A percentile compares a stretch with the other conserved stretches of the same genome.
Evolutionary conservation across 2,888 invertebrate species (phyloP).

Genomic region (Metalampra italica): DNA sequence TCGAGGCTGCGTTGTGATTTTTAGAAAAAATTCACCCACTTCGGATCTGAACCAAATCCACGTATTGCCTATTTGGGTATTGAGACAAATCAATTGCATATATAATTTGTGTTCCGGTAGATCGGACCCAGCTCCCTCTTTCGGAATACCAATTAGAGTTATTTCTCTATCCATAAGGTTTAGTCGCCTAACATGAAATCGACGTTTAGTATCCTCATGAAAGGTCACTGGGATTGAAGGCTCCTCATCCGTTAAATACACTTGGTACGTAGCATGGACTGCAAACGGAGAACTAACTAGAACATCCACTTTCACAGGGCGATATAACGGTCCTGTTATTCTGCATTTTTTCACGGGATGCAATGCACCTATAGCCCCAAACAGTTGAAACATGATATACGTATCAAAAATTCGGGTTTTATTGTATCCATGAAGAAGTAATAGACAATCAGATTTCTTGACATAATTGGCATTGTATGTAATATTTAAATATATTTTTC

Average conservation of each 20-base stretch:
- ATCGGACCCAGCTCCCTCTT: slow-evolving; percentile 34
- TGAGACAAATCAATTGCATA: slow-evolving; percentile 59
- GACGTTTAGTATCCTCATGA: slow-evolving; percentile 28
- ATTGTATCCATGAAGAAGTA: slow-evolving; percentile 64
- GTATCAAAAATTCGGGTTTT: slow-evolving; percentile 70
- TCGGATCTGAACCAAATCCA: slow-evolving; percentile 68
- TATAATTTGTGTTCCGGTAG: slow-evolving; percentile 55
- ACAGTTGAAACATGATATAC: slow-evolving; percentile 53
- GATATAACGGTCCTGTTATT: slow-evolving; percentile 59
- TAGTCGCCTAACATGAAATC: slow-evolving; percentile 51
- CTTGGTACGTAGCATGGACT: slow-evolving; percentile 30
- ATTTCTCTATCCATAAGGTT: slow-evolving; percentile 59
- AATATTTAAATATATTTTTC: slow-evolving; percentile 55
- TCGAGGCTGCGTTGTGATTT: slow-evolving; percentile 57
- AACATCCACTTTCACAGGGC: slow-evolving; percentile 59
- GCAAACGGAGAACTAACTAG: slow-evolving; percentile 54
- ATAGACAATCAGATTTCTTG: slow-evolving; percentile 43
- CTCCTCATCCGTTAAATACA: slow-evolving; percentile 54
- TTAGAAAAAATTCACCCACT: slow-evolving; percentile 61
- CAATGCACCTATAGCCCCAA: slow-evolving; percentile 46
- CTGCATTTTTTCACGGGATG: slow-evolving; percentile 58
- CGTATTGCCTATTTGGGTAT: slow-evolving; percentile 49
- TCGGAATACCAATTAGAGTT: slow-evolving; percentile 40
- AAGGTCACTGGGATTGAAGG: slow-evolving; percentile 44
- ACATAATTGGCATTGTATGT: slow-evolving; percentile 62